These are phyloP conservation scores for Sebastes miniatus DNA, from an alignment of 2,797 vertebrate genomes.

Conservation along the genomic window DNA sequence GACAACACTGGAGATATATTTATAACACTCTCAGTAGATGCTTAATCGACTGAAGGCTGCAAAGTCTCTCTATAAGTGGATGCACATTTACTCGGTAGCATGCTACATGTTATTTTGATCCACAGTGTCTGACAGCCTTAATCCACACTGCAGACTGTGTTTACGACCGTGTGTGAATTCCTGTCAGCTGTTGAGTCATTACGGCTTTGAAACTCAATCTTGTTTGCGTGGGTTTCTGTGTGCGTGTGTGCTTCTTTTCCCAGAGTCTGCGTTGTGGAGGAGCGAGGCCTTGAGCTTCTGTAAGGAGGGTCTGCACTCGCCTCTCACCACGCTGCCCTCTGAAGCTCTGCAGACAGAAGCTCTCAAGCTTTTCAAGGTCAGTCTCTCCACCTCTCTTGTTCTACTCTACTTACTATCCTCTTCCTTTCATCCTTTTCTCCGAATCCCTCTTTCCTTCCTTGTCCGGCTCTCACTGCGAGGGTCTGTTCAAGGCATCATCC, in stretches of 20 bases:
- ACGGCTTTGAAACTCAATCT: constrained; percentile 66
- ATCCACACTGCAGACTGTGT: constrained; percentile 66
- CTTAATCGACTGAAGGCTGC: not conserved
- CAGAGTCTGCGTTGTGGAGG: constrained; percentile 91
- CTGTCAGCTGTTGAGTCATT: constrained; percentile 65
- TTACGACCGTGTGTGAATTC: constrained; percentile 54
- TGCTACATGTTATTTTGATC: constrained; percentile 55
- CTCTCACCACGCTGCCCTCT: constrained; percentile 77
- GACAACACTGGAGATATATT: not conserved
- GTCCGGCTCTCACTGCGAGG: constrained; percentile 7
- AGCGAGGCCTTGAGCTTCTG: constrained; percentile 90
- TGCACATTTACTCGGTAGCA: constrained; percentile 10
- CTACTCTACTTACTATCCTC: constrained; percentile 7
- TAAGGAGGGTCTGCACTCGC: constrained; percentile 86
- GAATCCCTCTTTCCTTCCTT: constrained; percentile 2
- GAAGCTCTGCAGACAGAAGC: constrained; percentile 92
- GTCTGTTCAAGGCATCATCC: constrained; percentile 51
- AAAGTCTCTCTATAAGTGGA: constrained; percentile 1
- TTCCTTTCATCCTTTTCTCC: constrained; percentile 29
- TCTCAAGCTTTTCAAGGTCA: constrained; percentile 91
- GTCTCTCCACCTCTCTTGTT: constrained; percentile 26
- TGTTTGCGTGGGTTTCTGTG: constrained; percentile 1
- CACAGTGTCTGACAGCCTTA: constrained; percentile 26
- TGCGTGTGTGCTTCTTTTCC: constrained; percentile 6
- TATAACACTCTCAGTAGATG: not conserved